Evolutionary conservation across 2,888 invertebrate species (phyloP).

Genomic region (Agrenia bidenticulata): DNA sequence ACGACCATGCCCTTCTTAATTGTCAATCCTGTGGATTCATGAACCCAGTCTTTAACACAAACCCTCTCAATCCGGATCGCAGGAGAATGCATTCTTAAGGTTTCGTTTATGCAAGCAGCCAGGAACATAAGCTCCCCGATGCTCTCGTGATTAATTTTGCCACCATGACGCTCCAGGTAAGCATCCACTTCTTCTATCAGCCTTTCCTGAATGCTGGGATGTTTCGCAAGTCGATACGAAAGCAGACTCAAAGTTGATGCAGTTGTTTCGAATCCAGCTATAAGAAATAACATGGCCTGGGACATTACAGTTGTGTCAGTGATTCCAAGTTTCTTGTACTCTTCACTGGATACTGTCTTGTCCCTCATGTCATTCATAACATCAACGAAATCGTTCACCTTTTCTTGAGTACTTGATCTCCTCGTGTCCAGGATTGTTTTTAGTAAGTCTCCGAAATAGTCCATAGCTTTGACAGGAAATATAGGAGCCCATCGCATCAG

Average conservation of each 20-base stretch:
- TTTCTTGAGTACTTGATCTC: not conserved
- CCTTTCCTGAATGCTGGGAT: conserved; percentile 24
- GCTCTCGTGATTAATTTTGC: too few relatives aligned
- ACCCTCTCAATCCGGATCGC: too few relatives aligned
- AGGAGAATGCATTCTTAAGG: too few relatives aligned
- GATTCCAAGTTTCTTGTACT: conserved; percentile 32
- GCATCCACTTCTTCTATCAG: not conserved
- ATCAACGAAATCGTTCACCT: conserved; percentile 20
- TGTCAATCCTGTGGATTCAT: too few relatives aligned
- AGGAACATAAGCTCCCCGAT: too few relatives aligned
- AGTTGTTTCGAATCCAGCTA: conserved; percentile 41
- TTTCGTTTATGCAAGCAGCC: too few relatives aligned
- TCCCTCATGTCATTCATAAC: conserved; percentile 22
- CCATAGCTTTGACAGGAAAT: not conserved
- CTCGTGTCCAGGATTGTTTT: conserved; percentile 15
- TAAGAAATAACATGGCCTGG: conserved; percentile 35
- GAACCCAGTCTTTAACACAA: too few relatives aligned
- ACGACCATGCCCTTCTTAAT: too few relatives aligned
- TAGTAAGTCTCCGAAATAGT: conserved; percentile 28
- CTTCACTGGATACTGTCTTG: conserved; percentile 8
- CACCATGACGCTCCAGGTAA: too few relatives aligned
- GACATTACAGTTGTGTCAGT: conserved; percentile 32
- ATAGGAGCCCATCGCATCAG: conserved; percentile 21
- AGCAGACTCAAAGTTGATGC: conserved; percentile 32
- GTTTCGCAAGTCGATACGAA: conserved; percentile 30